Conservation (phyloP, 2,113 vertebrate genomes). For the Dicrurus megarhynchus region DNA sequence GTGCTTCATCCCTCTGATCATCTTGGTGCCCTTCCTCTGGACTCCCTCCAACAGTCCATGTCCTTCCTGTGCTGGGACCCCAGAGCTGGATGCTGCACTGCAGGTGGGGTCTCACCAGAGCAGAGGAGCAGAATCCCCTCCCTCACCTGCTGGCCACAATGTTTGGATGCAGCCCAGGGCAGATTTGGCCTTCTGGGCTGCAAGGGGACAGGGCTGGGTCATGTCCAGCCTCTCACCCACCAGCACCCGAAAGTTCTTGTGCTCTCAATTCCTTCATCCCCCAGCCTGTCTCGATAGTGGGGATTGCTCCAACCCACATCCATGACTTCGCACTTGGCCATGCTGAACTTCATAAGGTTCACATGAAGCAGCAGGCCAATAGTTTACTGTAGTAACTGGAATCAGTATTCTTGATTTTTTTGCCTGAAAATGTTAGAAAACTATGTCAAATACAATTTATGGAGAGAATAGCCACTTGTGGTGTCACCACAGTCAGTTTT, state of each 20-base stretch:
- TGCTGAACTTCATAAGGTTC: background rate
- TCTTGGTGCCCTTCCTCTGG: background rate
- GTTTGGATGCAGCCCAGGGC: background rate
- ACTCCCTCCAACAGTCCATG: fast-evolving
- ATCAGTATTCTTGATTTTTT: background rate
- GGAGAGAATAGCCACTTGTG: background rate
- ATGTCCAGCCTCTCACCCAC: background rate
- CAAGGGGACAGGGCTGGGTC: fast-evolving
- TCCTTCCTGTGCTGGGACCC: fast-evolving
- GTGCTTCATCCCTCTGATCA: background rate
- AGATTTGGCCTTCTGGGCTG: background rate
- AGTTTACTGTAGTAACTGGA: background rate
- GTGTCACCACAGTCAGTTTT: background rate
- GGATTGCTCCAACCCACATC: fast-evolving
- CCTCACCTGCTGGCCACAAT: fast-evolving
- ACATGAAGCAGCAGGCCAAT: background rate
- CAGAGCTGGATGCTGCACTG: background rate
- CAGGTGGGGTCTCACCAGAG: background rate
- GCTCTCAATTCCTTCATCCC: background rate
- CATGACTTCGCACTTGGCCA: background rate
- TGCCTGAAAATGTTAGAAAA: background rate
- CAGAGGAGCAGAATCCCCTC: background rate
- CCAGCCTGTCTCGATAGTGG: background rate
- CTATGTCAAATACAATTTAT: background rate
- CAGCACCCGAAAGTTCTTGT: background rate